Conservation (phyloP, 2,113 vertebrate species). For the Myotis yumanensis region DNA sequence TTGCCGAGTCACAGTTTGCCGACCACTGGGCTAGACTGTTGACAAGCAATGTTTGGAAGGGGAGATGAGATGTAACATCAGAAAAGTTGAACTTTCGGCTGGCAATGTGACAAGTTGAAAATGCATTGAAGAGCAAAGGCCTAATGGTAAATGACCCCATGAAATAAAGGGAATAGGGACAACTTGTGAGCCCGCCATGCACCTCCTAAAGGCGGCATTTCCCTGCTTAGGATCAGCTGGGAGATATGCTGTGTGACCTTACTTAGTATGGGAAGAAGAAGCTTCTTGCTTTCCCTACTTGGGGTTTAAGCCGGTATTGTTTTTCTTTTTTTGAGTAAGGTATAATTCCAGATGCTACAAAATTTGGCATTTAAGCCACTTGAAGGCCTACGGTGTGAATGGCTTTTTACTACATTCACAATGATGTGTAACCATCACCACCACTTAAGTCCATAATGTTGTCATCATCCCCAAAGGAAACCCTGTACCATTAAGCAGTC, state of each 20-base stretch:
- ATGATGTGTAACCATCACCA: too few relatives aligned
- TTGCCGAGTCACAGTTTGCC: too few relatives aligned
- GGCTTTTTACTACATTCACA: not conserved
- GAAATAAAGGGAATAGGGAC: not conserved
- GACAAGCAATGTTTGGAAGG: constrained; percentile 59
- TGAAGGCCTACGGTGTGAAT: not conserved
- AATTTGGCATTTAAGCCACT: not conserved
- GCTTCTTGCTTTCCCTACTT: not conserved
- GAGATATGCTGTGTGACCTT: not conserved
- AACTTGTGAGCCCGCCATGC: not conserved
- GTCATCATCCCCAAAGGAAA: too few relatives aligned
- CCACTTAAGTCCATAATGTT: too few relatives aligned
- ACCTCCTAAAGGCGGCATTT: not conserved
- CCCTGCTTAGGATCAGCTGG: not conserved
- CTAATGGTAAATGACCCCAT: not conserved
- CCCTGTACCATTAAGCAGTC: too few relatives aligned
- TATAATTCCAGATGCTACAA: not conserved
- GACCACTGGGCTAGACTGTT: not conserved
- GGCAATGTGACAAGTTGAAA: constrained; percentile 36
- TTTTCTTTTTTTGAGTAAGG: not conserved
- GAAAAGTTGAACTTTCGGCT: constrained; percentile 42
- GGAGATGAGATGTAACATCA: not conserved
- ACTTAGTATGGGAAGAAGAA: not conserved
- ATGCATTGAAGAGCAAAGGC: not conserved
- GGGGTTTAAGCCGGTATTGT: not conserved